Conservation (phyloP, 64 coral and sea anemone genomes). For the Pachyseris speciosa region DNA sequence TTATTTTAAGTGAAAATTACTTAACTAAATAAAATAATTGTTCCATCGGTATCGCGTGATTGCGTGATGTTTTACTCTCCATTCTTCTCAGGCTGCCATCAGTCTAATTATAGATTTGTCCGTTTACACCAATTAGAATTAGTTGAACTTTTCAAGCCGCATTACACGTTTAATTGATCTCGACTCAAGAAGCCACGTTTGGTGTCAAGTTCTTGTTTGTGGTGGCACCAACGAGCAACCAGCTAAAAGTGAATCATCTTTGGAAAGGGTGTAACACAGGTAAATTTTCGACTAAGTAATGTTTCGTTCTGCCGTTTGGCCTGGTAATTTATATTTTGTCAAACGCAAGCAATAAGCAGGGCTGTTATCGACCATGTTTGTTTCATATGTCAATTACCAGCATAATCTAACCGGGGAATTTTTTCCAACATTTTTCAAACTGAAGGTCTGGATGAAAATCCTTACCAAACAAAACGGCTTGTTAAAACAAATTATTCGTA, state of each 20-base stretch:
- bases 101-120: neutral
- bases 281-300: neutral
- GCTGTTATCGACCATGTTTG: neutral
- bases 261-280: neutral
- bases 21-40: neutral
- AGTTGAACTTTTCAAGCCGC: neutral
- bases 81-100: neutral
- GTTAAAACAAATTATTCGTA: neutral
- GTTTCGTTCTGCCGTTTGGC: neutral
- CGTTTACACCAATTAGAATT: neutral
- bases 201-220: neutral
- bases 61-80: neutral
- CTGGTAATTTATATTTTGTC: neutral
- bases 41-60: neutral
- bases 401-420: neutral
- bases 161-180: constrained; percentile 5
- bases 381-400: neutral
- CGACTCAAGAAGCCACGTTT: neutral
- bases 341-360: neutral
- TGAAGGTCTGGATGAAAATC: neutral
- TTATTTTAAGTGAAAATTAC: neutral
- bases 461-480: neutral
- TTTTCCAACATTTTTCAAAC: neutral
- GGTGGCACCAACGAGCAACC: too few relatives aligned
- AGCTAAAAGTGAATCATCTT: neutral